Base-by-base conservation (phyloP, 2,113 vertebrate species). In the Oostethus manadensis region DNA sequence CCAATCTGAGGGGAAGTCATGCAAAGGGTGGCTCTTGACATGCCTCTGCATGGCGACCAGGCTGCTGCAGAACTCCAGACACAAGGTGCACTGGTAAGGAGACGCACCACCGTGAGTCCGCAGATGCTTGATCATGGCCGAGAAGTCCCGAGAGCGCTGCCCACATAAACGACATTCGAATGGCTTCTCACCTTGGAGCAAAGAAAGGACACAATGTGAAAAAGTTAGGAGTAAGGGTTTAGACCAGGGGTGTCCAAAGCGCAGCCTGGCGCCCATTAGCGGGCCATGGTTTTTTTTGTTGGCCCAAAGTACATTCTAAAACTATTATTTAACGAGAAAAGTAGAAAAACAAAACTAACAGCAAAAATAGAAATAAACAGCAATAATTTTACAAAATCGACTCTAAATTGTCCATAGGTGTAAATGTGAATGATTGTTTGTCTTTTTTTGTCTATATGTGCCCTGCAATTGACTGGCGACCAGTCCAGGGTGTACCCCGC, bases 111-210 rank as follows among this genome's bases (percentile, higher is more conserved):
- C 86, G 3, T 93, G 92, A 1, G 92, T 93, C 56, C 92, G 81
- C 62, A 92, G 91, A 79, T 93, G 92, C 78, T 93, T 93, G 81
- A 92, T 91, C 89, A 92, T 92, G 71, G 92, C 92, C 0, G 92
- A 93, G 80, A 92, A 92, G 80, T 93, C 92, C 21, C 92, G 80
- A 6, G 91, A 93, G n/a, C 92, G 88, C 70, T 92, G 92, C 35
- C 89, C 84, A 58, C 92, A 93, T 51, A 91, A 78, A n/a, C 88
- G 85, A 63, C 92, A 93, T 81, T 91, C 89, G 1, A 92, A 93
- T 0, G 92, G 92, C 67, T 92, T 92, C 83, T 93, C 92, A 40
- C 92, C 90, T 93, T 22, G 47, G 21, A 29, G 4, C 22, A 4
- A 49, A 20, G 13, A 57, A 22, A 45, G 42, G 45, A 38, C 3